Evolutionary conservation across 2,113 vertebrate species (phyloP).

Genomic region (Hypocryptadius cinnamomeus): DNA sequence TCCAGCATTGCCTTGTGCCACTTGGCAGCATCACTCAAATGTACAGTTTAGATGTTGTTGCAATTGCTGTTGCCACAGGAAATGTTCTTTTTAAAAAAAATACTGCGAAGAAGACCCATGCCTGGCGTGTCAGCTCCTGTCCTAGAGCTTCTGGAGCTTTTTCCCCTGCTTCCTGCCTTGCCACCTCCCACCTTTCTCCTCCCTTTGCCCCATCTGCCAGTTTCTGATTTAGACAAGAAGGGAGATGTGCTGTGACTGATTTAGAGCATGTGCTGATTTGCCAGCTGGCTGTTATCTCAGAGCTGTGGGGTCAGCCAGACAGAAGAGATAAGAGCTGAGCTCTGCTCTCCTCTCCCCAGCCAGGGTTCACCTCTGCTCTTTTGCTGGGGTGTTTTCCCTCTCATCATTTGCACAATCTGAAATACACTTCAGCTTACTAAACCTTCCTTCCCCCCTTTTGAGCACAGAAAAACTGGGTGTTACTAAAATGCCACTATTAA

Average conservation of each 20-base stretch:
- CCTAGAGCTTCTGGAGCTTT: background rate
- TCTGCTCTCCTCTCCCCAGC: background rate
- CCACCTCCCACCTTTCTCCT: background rate
- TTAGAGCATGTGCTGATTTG: background rate
- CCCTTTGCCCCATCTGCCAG: background rate
- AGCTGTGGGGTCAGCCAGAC: background rate
- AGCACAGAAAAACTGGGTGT: background rate
- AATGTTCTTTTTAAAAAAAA: background rate
- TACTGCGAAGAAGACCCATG: fast-evolving
- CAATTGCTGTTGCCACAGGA: background rate
- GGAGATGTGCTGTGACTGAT: background rate
- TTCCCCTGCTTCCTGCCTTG: background rate
- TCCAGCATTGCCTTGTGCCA: background rate
- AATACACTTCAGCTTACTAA: fast-evolving
- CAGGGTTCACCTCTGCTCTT: background rate
- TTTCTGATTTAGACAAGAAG: background rate
- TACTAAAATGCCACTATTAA: background rate
- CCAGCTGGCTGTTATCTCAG: background rate
- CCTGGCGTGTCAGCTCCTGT: background rate
- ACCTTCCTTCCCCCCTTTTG: background rate
- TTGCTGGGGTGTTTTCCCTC: background rate
- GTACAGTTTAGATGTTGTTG: background rate
- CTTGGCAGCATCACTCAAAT: background rate
- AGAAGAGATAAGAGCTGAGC: background rate
- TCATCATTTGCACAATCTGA: background rate